phyloP scores from a whole-genome alignment of 2,888 invertebrate genomes.

The Tethea ocularis region DNA sequence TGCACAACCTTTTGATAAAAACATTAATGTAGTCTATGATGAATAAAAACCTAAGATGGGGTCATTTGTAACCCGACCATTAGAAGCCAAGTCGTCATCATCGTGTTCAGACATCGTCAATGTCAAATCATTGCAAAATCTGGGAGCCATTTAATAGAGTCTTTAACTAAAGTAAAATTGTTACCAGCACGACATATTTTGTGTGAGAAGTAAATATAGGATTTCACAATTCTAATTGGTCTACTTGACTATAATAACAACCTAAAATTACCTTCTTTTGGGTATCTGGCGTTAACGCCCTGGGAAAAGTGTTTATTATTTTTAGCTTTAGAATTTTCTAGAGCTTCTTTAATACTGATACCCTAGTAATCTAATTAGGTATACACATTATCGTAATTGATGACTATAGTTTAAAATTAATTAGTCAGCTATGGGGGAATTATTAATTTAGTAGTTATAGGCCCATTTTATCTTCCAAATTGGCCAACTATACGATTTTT shows the following conservation, averaged over 20 bases:
- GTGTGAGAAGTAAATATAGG: neutral
- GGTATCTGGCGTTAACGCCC: no score
- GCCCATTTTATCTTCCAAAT: neutral
- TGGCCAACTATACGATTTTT: neutral
- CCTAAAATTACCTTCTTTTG: neutral
- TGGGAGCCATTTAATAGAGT: neutral
- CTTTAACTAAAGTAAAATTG: neutral
- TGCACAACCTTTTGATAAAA: slow-evolving; percentile 8
- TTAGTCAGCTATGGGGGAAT: no score
- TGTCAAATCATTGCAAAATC: slow-evolving; percentile 5
- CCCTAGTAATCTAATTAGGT: no score
- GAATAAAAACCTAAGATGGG: neutral
- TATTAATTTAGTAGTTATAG: no score
- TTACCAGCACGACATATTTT: neutral
- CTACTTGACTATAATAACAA: neutral
- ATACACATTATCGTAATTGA: no score
- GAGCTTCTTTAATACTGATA: no score
- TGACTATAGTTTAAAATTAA: no score
- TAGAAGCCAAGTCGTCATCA: neutral
- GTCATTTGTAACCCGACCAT: slow-evolving; percentile 6
- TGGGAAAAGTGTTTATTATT: no score
- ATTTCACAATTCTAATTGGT: neutral
- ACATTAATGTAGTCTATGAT: slow-evolving; percentile 2
- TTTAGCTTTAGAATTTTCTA: no score
- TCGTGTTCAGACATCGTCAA: slow-evolving; percentile 10